phyloP scores from a whole-genome alignment of 2,888 invertebrate genomes.

The Amphimallon solstitiale region DNA sequence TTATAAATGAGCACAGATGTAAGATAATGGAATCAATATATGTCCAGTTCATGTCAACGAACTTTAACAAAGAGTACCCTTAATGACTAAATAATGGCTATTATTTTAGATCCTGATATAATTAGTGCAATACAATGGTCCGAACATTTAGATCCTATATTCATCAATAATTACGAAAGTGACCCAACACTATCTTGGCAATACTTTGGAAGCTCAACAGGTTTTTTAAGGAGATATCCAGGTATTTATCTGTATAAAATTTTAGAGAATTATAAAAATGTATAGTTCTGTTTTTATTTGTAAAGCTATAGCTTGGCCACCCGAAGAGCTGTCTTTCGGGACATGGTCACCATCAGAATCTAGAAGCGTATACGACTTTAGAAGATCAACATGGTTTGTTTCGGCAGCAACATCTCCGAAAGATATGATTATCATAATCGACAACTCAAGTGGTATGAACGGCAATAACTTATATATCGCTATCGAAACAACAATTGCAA shows the following conservation, averaged over 20 bases:
- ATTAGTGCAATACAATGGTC: constrained; percentile 95
- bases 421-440: constrained; percentile 93
- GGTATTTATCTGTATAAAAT: constrained; percentile 71
- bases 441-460: constrained; percentile 89
- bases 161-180: constrained; percentile 88
- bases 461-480: constrained; percentile 87
- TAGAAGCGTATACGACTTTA: constrained; percentile 91
- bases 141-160: constrained; percentile 87
- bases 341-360: constrained; percentile 79
- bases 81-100: neutral
- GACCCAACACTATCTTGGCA: constrained; percentile 98
- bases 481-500: constrained; percentile 85
- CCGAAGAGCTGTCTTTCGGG: constrained; percentile 70
- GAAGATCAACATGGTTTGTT: constrained; percentile 95
- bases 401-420: constrained; percentile 97
- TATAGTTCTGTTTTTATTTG: neutral
- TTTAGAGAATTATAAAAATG: neutral
- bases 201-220: constrained; percentile 96
- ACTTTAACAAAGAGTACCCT: neutral
- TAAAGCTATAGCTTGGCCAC: constrained; percentile 84
- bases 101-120: constrained; percentile 77
- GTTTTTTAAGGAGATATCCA: constrained; percentile 95
- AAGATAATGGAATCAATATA: neutral
- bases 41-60: neutral
- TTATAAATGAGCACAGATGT: neutral